phyloP scores from a whole-genome alignment of 2,888 invertebrate genomes.

The Sussaba pulchella region DNA sequence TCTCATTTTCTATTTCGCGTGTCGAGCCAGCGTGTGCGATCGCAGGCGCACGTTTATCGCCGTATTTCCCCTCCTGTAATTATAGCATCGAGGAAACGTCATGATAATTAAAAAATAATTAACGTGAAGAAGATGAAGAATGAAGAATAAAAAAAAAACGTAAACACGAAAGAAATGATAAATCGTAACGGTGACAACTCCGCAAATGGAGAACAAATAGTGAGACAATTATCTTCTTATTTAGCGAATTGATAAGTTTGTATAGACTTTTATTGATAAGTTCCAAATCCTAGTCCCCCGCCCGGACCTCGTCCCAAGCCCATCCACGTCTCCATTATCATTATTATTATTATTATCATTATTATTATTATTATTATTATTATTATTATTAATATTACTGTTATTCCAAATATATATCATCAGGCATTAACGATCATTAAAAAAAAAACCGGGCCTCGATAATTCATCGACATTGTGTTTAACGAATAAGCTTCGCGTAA shows the following conservation, averaged over 20 bases:
- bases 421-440: conserved; percentile 40
- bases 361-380: conserved; percentile 45
- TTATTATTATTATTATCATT: conserved; percentile 35
- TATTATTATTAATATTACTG: conserved; percentile 35
- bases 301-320: conserved; percentile 27
- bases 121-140: neutral
- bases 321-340: conserved; percentile 48
- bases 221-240: conserved; percentile 61
- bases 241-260: conserved; percentile 59
- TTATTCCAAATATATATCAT: conserved; percentile 20
- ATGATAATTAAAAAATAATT: neutral
- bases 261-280: conserved; percentile 64
- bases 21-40: conserved; percentile 55
- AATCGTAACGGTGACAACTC: conserved; percentile 57
- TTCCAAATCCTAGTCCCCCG: conserved; percentile 63
- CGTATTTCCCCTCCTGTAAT: conserved; percentile 23
- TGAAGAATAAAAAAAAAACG: conserved; percentile 23
- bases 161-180: conserved; percentile 13
- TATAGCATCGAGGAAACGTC: conserved; percentile 50
- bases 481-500: conserved; percentile 30
- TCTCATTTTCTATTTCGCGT: conserved; percentile 52
- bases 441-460: conserved; percentile 51
- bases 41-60: conserved; percentile 60
- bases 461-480: conserved; percentile 16
- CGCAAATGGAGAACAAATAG: conserved; percentile 58